Conservation (phyloP, 2,888 invertebrate genomes). For the Parnassius mnemosyne region DNA sequence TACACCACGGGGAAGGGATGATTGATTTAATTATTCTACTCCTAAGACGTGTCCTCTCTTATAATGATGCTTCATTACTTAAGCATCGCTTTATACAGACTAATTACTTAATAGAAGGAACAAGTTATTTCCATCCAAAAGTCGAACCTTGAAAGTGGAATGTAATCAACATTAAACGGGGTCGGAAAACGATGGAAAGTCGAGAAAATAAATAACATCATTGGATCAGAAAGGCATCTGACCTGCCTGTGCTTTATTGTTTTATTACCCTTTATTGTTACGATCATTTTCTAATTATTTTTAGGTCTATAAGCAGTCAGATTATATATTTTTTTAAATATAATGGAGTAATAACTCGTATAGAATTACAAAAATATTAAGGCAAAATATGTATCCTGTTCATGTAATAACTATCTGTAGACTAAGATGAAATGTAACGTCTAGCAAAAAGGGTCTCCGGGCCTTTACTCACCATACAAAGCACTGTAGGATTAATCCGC, state of each 20-base stretch:
- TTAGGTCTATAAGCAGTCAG: no score
- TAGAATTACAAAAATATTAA: no score
- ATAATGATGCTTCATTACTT: slow-evolving; percentile 79
- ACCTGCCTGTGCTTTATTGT: neutral
- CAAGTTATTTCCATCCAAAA: slow-evolving; percentile 76
- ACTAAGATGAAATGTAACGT: no score
- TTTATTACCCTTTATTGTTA: slow-evolving; percentile 16
- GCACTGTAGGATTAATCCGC: no score
- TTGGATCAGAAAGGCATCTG: slow-evolving; percentile 15
- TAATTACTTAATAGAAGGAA: slow-evolving; percentile 80
- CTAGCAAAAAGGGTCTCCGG: no score
- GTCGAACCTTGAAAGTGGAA: slow-evolving; percentile 58
- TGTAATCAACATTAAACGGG: slow-evolving; percentile 72
- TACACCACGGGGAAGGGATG: slow-evolving; percentile 70
- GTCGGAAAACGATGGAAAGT: slow-evolving; percentile 60
- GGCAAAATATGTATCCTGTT: no score
- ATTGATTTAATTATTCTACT: slow-evolving; percentile 79
- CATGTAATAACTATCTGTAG: no score
- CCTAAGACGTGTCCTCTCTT: slow-evolving; percentile 77
- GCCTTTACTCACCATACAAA: no score
- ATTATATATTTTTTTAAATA: no score
- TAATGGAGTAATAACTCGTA: no score
- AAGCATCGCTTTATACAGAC: slow-evolving; percentile 77
- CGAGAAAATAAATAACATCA: slow-evolving; percentile 56
- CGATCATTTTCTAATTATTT: neutral